These are phyloP conservation scores for Cryptocephalus primarius DNA, from an alignment of 2,888 invertebrate genomes.

Conservation along the genomic window DNA sequence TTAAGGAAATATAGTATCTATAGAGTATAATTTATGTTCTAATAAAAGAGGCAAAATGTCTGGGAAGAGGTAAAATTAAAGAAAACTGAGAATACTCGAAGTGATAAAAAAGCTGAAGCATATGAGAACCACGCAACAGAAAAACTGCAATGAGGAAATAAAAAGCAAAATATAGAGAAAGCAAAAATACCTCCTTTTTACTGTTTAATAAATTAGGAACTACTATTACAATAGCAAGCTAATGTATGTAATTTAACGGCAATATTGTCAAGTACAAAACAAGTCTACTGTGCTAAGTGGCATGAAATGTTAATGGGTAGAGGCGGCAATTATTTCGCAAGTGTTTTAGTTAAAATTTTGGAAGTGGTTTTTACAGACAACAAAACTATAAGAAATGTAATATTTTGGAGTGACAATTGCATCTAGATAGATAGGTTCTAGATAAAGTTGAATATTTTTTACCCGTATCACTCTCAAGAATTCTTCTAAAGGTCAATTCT, in stretches of 20 bases:
- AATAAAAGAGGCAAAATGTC: constrained; percentile 1
- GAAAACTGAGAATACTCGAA: constrained; percentile 5
- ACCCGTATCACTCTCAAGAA: constrained; percentile 1
- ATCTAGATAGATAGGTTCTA: constrained; percentile 9
- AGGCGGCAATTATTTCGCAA: constrained; percentile 17
- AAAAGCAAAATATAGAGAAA: constrained; percentile 5
- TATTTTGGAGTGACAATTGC: constrained; percentile 24
- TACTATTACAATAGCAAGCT: constrained; percentile 16
- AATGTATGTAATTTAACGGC: constrained; percentile 19
- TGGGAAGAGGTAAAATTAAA: constrained; percentile 3
- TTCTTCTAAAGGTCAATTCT: constrained; percentile 1
- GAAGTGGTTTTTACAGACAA: constrained; percentile 8
- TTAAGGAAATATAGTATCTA: constrained; percentile 1
- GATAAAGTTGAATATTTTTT: constrained; percentile 2
- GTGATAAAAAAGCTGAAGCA: constrained; percentile 3
- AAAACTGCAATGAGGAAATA: constrained; percentile 7
- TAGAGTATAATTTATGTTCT: constrained; percentile 1
- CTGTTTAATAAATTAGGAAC: constrained; percentile 9
- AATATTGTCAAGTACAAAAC: constrained; percentile 16
- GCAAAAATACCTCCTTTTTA: constrained; percentile 2
- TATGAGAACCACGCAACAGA: constrained; percentile 6
- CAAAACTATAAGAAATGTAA: constrained; percentile 13
- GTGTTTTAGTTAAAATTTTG: constrained; percentile 17
- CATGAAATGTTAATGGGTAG: constrained; percentile 16
- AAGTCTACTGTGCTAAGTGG: constrained; percentile 21